A percentile compares a stretch with the other conserved stretches of the same genome.
Evolutionary conservation across 2,797 vertebrate genomes (phyloP).

Genomic region (Lutjanus argentimaculatus): DNA sequence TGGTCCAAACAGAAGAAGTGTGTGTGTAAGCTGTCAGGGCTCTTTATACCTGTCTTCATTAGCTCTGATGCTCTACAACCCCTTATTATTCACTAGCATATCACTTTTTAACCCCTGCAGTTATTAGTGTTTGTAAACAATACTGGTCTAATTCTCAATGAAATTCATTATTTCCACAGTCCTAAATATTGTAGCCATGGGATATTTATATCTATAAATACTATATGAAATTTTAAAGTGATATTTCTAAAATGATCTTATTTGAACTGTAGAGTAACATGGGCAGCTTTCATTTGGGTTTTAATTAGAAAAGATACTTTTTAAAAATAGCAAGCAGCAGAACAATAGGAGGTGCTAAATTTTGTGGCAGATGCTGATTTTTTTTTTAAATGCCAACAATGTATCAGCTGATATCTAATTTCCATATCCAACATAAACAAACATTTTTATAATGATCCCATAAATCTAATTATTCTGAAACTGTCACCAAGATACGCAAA

Average conservation of each 20-base stretch:
- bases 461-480: neutral
- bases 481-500: too few species aligned
- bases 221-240: neutral
- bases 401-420: neutral
- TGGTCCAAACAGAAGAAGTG: too few species aligned
- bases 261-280: neutral
- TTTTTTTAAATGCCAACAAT: too few species aligned
- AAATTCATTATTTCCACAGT: neutral
- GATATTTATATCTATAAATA: neutral
- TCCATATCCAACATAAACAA: neutral
- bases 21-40: neutral
- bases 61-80: neutral
- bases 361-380: neutral
- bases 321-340: neutral
- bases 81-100: neutral
- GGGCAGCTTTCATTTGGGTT: neutral
- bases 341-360: neutral
- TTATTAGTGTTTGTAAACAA: neutral
- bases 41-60: neutral
- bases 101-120: neutral
- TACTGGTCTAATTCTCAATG: neutral
- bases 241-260: neutral
- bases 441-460: neutral
- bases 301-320: neutral
- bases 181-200: too few species aligned